Evolutionary conservation across 2,888 invertebrate species (phyloP), one percentile per base, ranked within the genome.

Genomic region (Drosophila mayaguana): DNA sequence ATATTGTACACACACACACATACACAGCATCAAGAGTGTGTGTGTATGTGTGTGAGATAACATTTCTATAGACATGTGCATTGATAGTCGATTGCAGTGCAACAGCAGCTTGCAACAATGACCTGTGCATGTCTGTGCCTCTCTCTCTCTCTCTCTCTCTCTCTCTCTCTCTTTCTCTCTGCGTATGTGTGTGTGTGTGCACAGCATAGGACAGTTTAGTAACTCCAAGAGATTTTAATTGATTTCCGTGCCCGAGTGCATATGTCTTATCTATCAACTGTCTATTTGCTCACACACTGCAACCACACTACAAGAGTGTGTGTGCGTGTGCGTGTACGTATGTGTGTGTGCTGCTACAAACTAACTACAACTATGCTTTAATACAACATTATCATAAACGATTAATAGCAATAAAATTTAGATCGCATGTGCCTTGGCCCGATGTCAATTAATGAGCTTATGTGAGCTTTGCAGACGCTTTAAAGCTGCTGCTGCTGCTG

Each of bases 181-280:
- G 12, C 12, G 28, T 28, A 8, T 7, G 28, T 62, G 36, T 43
- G 22, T 60, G 50, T 60, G 62, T n/a, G 20, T 53, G 22, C 18
- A 40, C 42, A 59, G 66, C 63, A 50, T 51, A 50, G 42, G 63
- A 62, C 69, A 78, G 72, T 73, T 77, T 75, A 71, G 77, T 82
- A 71, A 74, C 81, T 68, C 79, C 68, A 62, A 68, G 64, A 78
- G 82, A 91, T 90, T 91, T 91, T 91, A 91, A 91, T 91, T 91
- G 91, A 92, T 91, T 91, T 91, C 78, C 82, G 83, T 91, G 91
- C 88, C 64, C 80, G 83, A 90, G 79, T 91, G 84, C 81, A 78
- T 79, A 74, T 87, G 77, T 87, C 88, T 86, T 73, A 77, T 87
- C 80, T 80, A 72, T 81, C 76, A 88, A 64, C 63, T 74, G 75